Evolutionary conservation across 1,140 invertebrate genomes (phyloP).

Genomic region (Drosophila baimaii): DNA sequence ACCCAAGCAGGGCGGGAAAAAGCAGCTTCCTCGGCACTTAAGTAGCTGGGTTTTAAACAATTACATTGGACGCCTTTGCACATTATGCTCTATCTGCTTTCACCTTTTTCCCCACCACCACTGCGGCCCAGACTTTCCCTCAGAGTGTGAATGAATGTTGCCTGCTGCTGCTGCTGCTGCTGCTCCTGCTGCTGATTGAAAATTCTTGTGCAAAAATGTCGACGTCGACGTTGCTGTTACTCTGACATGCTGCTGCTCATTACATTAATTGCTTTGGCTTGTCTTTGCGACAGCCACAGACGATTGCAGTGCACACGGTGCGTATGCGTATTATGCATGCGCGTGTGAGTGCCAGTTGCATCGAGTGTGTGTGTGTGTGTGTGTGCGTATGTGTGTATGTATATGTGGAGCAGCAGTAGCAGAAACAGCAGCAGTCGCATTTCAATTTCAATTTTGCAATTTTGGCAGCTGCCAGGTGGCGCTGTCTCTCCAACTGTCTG

Average conservation of each 20-base stretch:
- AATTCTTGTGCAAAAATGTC: constrained; percentile 82
- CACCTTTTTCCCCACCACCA: constrained; percentile 9
- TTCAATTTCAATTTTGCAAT: constrained; percentile 83
- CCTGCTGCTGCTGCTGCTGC: constrained; percentile 15
- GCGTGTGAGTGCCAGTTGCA: constrained; percentile 28
- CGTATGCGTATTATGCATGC: constrained; percentile 81
- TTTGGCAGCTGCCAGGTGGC: constrained; percentile 82
- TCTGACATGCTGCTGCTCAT: constrained; percentile 79
- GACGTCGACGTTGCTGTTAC: constrained; percentile 74
- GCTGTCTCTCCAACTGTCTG: constrained; percentile 80
- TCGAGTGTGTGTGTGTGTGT: constrained; percentile 1
- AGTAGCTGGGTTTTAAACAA: constrained; percentile 79
- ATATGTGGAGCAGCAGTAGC: constrained; percentile 31
- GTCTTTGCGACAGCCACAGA: constrained; percentile 75
- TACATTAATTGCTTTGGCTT: constrained; percentile 83
- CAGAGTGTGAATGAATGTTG: constrained; percentile 47
- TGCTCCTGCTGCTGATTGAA: constrained; percentile 63
- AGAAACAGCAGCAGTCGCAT: constrained; percentile 71
- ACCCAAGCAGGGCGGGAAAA: background rate
- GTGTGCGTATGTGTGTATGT: constrained; percentile 23
- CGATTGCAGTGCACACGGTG: constrained; percentile 63
- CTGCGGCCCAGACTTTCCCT: background rate
- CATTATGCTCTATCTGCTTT: constrained; percentile 66
- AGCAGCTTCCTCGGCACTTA: constrained; percentile 60
- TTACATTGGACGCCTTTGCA: constrained; percentile 79